Evolutionary conservation across 2,113 vertebrate genomes (phyloP), one percentile per base, ranked within the genome.

Genomic region (Vulpes ferrilata): DNA sequence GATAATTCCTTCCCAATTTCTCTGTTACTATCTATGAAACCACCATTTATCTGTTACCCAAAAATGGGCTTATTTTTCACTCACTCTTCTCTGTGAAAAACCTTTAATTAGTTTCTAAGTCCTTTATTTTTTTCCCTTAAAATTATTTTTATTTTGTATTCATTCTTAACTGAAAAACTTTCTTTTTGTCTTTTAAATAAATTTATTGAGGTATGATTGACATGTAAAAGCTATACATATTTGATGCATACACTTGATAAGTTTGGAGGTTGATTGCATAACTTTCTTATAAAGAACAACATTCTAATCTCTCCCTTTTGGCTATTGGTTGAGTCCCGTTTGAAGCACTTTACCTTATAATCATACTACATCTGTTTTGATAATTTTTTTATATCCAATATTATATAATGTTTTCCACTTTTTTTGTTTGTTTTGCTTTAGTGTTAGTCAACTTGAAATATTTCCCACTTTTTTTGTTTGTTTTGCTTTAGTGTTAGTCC

Each of bases 1-100:
- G 51, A 85, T 89, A 85, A 96, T 81, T 51, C 79, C 30, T 65
- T 78, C 65, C 84, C 65, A 69, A 67, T 35, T 93, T 84, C 38
- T 90, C 30, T 73, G 15, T 79, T 88, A 65, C 7, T 67, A 22
- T 89, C 25, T 86, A 35, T 84, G 13, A 95, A 92, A 89, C 4
- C 32, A 84, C 32, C 43, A 62, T 27, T 69, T 94, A 79, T 76
- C 10, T 78, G 16, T 84, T 17, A 60, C 3, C 2, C 6, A 0
- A 35, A 82, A 25, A 76, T 84, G 22, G 16, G 25, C 10, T 84
- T 71, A 92, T 16, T 89, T 81, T 95, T 67, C 8, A 22, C 5
- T 92, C 8, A 85, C 25, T 13, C 12, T 85, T 88, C 62, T 93
- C 2, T 71, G 55, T 71, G 19, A 96, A 92, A 96, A 55, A 19